Evolutionary conservation across 2,888 invertebrate species (phyloP).

Genomic region (Trachelus stipa): DNA sequence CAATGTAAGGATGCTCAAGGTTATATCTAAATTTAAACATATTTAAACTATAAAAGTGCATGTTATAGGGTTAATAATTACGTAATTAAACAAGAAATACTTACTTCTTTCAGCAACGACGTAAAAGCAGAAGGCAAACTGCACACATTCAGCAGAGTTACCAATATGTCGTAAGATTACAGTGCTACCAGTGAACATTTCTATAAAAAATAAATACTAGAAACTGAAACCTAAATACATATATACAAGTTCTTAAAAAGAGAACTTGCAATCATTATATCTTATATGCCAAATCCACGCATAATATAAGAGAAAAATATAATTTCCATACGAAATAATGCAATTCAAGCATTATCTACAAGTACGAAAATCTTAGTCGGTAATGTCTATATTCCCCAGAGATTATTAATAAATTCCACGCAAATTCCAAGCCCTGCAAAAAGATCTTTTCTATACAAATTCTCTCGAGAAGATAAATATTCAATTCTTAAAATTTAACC

Average conservation of each 20-base stretch:
- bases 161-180: background rate
- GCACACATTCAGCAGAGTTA: background rate
- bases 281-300: background rate
- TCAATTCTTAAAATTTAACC: background rate
- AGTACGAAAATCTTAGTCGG: background rate
- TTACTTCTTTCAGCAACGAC: conserved; percentile 22
- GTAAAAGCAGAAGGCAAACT: conserved; percentile 16
- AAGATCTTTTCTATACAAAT: background rate
- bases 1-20: background rate
- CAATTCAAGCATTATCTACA: background rate
- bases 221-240: background rate
- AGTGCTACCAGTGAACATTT: background rate
- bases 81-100: conserved; percentile 18
- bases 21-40: background rate
- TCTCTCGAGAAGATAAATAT: background rate
- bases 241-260: background rate
- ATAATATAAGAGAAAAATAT: background rate
- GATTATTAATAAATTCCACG: background rate
- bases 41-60: background rate
- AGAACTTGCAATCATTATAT: background rate
- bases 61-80: conserved; percentile 10
- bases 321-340: background rate
- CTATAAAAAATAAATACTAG: background rate
- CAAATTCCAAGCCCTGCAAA: background rate
- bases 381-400: background rate